These are phyloP conservation scores for Mus caroli DNA, from an alignment of 2,797 vertebrate genomes.

Conservation along the genomic window DNA sequence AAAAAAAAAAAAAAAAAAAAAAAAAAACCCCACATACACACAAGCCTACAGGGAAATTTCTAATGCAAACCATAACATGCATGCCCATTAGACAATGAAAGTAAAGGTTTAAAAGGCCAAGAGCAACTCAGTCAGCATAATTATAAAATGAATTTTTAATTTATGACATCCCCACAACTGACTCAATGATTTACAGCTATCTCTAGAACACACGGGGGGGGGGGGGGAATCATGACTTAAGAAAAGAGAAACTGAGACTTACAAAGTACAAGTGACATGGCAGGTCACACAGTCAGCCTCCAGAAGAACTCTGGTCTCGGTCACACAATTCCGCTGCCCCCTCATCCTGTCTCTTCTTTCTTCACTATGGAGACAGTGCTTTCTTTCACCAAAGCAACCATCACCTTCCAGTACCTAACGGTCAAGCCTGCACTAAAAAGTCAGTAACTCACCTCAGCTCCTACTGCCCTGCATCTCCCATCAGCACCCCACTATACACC, in stretches of 20 bases:
- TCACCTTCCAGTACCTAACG: neutral
- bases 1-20: no score
- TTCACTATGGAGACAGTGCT: neutral
- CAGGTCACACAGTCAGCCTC: neutral
- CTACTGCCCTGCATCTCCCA: neutral
- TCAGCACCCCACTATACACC: no score
- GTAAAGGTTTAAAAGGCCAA: neutral
- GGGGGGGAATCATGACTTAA: neutral
- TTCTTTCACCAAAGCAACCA: neutral
- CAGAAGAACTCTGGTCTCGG: neutral
- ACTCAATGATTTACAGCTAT: neutral
- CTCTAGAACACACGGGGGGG: neutral
- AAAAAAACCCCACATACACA: no score
- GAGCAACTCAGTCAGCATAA: neutral
- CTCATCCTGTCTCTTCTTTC: neutral
- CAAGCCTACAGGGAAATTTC: neutral
- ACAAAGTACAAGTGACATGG: neutral
- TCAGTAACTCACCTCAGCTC: neutral
- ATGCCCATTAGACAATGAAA: neutral
- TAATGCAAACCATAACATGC: neutral
- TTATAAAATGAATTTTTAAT: slow-evolving; percentile 1
- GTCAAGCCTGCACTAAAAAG: neutral
- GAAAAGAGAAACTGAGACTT: slow-evolving; percentile 7
- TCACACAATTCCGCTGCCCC: neutral
- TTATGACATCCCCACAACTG: neutral